A percentile compares a stretch with the other conserved stretches of the same genome.
Evolutionary conservation across 2,888 invertebrate genomes (phyloP).

Genomic region (Cephus nigrinus): DNA sequence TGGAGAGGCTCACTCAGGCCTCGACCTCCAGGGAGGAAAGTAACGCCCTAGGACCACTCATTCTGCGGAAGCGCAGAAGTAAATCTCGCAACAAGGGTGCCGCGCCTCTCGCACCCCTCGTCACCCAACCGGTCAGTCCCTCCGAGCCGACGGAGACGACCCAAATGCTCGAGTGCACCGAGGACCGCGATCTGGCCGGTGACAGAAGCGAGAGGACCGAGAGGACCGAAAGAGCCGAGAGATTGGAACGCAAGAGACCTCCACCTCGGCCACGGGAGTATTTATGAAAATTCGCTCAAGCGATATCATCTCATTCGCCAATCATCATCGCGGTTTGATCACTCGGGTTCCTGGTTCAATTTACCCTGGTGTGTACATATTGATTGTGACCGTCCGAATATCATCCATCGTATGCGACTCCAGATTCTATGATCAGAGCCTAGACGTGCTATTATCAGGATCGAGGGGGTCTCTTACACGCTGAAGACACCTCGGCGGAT

Average conservation of each 20-base stretch:
- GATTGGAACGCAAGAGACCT: constrained; percentile 58
- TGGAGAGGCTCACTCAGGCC: constrained; percentile 58
- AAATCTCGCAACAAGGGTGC: constrained; percentile 71
- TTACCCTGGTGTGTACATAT: constrained; percentile 1
- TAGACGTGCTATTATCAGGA: background rate
- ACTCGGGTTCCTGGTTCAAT: background rate
- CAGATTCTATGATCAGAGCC: background rate
- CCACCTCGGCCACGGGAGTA: constrained; percentile 62
- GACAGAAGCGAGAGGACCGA: constrained; percentile 40
- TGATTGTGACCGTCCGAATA: constrained; percentile 2
- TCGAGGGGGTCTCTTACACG: background rate
- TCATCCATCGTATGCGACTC: background rate
- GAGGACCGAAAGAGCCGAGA: constrained; percentile 41
- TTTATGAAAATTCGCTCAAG: constrained; percentile 56
- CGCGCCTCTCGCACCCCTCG: constrained; percentile 69
- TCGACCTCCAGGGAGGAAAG: constrained; percentile 52
- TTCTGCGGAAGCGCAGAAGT: constrained; percentile 71
- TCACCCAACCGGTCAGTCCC: constrained; percentile 67
- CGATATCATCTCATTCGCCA: background rate
- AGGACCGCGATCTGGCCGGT: constrained; percentile 45
- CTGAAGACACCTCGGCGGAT: background rate
- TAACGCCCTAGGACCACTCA: constrained; percentile 59
- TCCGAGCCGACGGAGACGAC: constrained; percentile 72
- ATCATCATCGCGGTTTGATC: background rate
- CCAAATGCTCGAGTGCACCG: constrained; percentile 66